Percentiles rank a stretch among this genome's conserved stretches.
These are phyloP conservation scores for Leptobrachium ailaonicum DNA, from an alignment of 2,113 vertebrate species.

Conservation along the genomic window DNA sequence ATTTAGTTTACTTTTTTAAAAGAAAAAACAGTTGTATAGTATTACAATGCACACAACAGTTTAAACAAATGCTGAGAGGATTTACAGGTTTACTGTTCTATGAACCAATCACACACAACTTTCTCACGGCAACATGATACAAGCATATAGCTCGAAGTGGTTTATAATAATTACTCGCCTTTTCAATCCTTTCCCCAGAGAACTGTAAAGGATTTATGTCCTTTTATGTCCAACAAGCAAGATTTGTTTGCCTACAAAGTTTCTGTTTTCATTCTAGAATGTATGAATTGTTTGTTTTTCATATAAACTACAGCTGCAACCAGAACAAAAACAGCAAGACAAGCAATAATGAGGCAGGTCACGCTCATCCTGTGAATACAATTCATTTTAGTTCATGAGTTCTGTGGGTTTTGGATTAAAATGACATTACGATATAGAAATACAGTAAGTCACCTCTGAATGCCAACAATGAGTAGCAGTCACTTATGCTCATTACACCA, in stretches of 20 bases:
- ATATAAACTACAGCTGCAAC: slow-evolving; percentile 31
- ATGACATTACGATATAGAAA: too few relatives aligned
- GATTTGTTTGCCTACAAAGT: slow-evolving; percentile 59
- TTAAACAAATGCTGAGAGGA: slow-evolving; percentile 57
- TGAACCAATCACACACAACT: slow-evolving; percentile 55
- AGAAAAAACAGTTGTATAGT: slow-evolving; percentile 51
- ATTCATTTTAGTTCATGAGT: too few relatives aligned
- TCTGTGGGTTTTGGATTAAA: too few relatives aligned
- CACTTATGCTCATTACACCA: too few relatives aligned
- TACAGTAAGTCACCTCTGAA: too few relatives aligned
- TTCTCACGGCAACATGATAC: slow-evolving; percentile 63
- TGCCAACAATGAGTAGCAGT: too few relatives aligned
- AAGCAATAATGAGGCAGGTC: too few relatives aligned
- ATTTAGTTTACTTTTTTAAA: slow-evolving; percentile 29
- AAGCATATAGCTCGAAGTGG: slow-evolving; percentile 53
- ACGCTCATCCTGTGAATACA: too few relatives aligned
- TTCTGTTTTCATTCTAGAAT: slow-evolving; percentile 55
- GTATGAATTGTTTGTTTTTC: slow-evolving; percentile 40
- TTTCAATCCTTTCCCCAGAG: slow-evolving; percentile 52
- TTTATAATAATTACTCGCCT: slow-evolving; percentile 58
- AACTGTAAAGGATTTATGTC: slow-evolving; percentile 59
- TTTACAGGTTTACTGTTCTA: slow-evolving; percentile 61
- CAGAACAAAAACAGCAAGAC: not conserved
- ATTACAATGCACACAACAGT: slow-evolving; percentile 53
- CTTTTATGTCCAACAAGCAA: slow-evolving; percentile 64